Conservation (phyloP, 2,888 invertebrate species). For the Hypolimnas misippus region DNA sequence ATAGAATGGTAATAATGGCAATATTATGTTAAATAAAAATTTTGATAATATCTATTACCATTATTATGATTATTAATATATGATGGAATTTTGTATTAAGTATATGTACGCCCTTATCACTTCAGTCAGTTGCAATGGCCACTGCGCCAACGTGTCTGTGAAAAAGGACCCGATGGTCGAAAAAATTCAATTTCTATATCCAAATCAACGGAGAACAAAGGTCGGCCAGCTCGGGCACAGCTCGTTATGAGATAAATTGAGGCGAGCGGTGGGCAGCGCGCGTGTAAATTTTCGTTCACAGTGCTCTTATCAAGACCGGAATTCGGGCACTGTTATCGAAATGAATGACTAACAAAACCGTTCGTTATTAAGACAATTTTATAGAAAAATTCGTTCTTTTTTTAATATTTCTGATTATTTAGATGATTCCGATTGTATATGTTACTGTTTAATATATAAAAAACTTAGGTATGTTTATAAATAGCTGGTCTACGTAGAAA, state of each 20-base stretch:
- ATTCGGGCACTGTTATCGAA: slow-evolving; percentile 7
- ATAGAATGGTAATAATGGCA: no score
- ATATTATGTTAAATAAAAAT: no score
- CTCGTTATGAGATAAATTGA: not conserved
- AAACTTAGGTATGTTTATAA: no score
- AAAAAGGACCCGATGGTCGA: not conserved
- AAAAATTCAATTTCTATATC: not conserved
- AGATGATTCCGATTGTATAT: no score
- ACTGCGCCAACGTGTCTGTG: no score
- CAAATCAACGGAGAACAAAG: not conserved
- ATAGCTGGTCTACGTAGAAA: no score
- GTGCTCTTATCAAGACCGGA: slow-evolving; percentile 5
- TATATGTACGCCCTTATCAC: no score
- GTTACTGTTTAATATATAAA: not conserved
- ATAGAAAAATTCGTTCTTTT: not conserved
- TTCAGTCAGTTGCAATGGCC: no score
- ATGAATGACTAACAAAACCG: not conserved
- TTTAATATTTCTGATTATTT: not conserved
- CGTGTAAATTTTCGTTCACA: not conserved
- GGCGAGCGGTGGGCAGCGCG: not conserved
- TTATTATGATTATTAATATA: no score
- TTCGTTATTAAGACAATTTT: slow-evolving; percentile 1
- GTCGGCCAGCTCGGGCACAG: not conserved
- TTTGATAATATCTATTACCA: no score
- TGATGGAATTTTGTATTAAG: no score